Base-by-base conservation (phyloP, 2,888 invertebrate genomes). In the Koerneria pararmatus region DNA sequence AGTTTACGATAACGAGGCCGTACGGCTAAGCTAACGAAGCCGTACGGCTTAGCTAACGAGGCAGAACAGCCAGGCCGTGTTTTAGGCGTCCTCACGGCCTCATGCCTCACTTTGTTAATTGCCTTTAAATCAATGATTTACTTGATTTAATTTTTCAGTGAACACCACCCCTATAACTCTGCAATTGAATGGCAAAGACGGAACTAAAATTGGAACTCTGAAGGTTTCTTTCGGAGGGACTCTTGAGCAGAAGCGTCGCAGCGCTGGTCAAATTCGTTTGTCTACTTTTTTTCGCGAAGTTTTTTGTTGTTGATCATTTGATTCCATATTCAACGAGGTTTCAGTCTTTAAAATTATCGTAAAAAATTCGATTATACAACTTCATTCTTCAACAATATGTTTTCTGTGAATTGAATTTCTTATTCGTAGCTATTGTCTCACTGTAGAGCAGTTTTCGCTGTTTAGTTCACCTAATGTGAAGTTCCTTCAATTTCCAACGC, bases 121-220 rank as follows among this genome's bases (percentile, higher is more conserved):
- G 0, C 11, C 6, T 64, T 24, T 6, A 6, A 58, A 24, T 1
- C 51, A 27, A 24, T 41, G 53, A 3, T 11, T 31, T 24, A 19
- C 19, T 53, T 69, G 32, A 24, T 51, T 22, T 41, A 15, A 11
- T 41, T 1, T 51, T 51, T 65, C 70, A 80, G 80, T 80, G 60
- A 74, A 74, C 65, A 69, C 69, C 49, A 65, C 75, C 1, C 63
- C 67, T 11, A 71, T 72, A n/a, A 74, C 74, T 3, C 35, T 80
- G 11, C 75, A 70, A 49, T 67, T 83, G 51, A 56, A 68, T 15
- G 73, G 74, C 61, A 76, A 78, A 59, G 75, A 76, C 31, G 71
- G 73, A 54, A 48, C 57, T 5, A 74, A 76, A 22, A 73, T 71
- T 15, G 80, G 75, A 8, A 79, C 80, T 32, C 62, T 81, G 35